Percentiles rank a stretch among this genome's conserved stretches.
Conservation (phyloP, 2,113 vertebrate genomes). For the Pluvianellus socialis region DNA sequence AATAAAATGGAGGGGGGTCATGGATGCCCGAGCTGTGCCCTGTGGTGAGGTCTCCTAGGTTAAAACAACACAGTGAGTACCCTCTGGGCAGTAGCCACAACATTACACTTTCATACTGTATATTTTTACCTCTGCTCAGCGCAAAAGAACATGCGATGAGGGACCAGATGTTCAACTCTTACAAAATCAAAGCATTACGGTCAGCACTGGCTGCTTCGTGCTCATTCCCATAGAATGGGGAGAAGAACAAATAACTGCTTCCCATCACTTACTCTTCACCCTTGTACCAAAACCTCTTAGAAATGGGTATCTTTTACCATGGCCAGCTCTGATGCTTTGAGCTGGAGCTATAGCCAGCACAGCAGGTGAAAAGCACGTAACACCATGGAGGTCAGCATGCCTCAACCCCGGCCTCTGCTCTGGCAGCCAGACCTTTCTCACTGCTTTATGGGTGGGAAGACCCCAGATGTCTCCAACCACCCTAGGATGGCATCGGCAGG, state of each 20-base stretch:
- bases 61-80: background rate
- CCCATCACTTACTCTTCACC: background rate
- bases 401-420: background rate
- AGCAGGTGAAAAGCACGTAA: background rate
- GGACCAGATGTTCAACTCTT: background rate
- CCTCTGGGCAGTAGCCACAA: background rate
- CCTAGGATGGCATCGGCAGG: accelerated
- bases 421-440: background rate
- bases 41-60: background rate
- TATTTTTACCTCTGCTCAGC: background rate
- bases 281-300: background rate
- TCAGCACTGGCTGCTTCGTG: background rate
- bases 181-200: background rate
- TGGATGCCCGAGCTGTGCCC: background rate
- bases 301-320: background rate
- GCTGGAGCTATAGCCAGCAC: background rate
- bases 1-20: background rate
- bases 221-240: background rate
- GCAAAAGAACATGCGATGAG: background rate
- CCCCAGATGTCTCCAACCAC: background rate
- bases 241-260: background rate
- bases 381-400: background rate
- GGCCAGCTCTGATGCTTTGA: background rate
- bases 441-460: background rate
- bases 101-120: background rate